Evolutionary conservation across 2,888 invertebrate genomes (phyloP).

Genomic region (Trissonchulus sp.): DNA sequence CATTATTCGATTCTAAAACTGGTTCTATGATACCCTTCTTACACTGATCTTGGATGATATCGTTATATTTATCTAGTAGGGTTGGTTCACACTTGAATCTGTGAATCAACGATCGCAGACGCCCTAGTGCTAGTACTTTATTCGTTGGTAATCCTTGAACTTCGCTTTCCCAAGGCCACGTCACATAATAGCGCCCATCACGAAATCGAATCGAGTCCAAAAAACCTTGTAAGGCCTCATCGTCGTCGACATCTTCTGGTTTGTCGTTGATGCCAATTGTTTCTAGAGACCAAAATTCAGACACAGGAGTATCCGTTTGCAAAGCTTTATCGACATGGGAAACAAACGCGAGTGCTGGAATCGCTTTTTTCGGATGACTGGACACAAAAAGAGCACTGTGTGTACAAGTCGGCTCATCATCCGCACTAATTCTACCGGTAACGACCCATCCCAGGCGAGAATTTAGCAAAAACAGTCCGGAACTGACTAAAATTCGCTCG

Average conservation of each 20-base stretch:
- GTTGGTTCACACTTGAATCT: neutral
- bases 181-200: slow-evolving; percentile 6
- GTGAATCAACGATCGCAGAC: slow-evolving; percentile 12
- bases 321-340: too few relatives aligned
- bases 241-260: neutral
- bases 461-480: too few relatives aligned
- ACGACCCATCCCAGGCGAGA: too few relatives aligned
- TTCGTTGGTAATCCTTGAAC: neutral
- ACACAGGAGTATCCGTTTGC: too few relatives aligned
- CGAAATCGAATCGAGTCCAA: neutral
- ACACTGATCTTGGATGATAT: slow-evolving; percentile 24
- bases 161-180: neutral
- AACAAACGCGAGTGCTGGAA: too few relatives aligned
- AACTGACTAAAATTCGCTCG: too few relatives aligned
- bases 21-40: slow-evolving; percentile 29
- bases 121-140: slow-evolving; percentile 8
- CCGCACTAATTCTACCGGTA: too few relatives aligned
- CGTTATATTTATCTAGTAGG: neutral
- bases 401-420: too few relatives aligned
- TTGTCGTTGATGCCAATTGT: neutral
- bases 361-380: too few relatives aligned
- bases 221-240: neutral
- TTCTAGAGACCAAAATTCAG: neutral
- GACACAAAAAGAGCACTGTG: too few relatives aligned
- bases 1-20: neutral